phyloP scores from a whole-genome alignment of 2,797 vertebrate species.

The Smutsia temminckii region DNA sequence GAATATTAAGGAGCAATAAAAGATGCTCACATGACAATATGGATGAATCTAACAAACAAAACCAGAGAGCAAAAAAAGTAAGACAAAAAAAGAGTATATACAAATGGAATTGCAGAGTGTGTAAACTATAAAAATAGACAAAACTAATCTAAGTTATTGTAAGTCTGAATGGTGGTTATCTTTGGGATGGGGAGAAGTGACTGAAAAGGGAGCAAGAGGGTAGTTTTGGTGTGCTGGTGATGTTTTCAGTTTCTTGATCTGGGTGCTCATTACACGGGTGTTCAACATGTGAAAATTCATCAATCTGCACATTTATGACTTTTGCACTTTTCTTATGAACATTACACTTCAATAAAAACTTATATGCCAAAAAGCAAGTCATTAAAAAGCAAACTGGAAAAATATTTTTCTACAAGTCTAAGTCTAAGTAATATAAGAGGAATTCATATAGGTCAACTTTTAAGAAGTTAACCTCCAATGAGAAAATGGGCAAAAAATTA shows the following conservation, averaged over 20 bases:
- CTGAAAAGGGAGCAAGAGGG: neutral
- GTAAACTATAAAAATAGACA: neutral
- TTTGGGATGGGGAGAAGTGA: neutral
- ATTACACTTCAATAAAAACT: conserved; percentile 2
- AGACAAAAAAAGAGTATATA: neutral
- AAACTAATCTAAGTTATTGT: neutral
- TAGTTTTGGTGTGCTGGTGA: neutral
- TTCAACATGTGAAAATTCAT: neutral
- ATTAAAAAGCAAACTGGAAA: neutral
- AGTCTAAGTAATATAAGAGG: neutral
- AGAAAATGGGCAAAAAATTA: neutral
- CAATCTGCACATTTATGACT: neutral
- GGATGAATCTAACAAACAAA: conserved; percentile 35
- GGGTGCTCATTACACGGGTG: neutral
- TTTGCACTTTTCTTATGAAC: neutral
- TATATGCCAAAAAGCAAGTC: neutral
- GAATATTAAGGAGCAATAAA: conserved; percentile 35
- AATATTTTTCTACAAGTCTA: neutral
- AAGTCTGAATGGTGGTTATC: neutral
- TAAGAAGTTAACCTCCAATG: neutral
- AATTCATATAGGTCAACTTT: conserved; percentile 32
- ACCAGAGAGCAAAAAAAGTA: neutral
- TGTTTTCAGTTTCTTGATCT: conserved; percentile 1
- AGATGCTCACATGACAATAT: conserved; percentile 16
- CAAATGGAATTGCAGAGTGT: neutral